A percentile compares a stretch with the other conserved stretches of the same genome.
These are phyloP conservation scores for Holothuria glaberrima DNA, from an alignment of 35 echinoderm and acorn worm genomes.

Conservation along the genomic window DNA sequence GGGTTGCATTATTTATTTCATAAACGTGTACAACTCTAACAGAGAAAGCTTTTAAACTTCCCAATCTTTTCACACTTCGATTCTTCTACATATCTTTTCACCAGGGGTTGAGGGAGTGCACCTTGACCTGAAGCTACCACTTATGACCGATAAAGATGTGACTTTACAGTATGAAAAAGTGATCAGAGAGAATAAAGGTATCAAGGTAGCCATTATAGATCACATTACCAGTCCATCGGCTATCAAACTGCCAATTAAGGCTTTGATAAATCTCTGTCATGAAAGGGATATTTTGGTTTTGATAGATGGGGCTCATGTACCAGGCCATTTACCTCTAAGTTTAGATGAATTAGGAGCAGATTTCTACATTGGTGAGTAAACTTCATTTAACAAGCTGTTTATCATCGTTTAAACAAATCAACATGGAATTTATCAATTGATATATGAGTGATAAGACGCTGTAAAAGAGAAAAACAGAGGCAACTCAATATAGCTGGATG, in stretches of 20 bases:
- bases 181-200: constrained; percentile 45
- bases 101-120: constrained; percentile 37
- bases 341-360: constrained; percentile 58
- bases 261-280: constrained; percentile 57
- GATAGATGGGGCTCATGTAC: constrained; percentile 68
- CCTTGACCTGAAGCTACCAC: constrained; percentile 34
- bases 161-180: constrained; percentile 3
- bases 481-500: too few relatives aligned
- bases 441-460: not conserved
- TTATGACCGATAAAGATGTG: constrained; percentile 43
- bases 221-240: constrained; percentile 50
- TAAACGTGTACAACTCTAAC: too few relatives aligned
- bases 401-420: too few relatives aligned
- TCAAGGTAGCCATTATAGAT: constrained; percentile 59
- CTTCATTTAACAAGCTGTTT: not conserved
- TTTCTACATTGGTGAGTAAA: constrained; percentile 62
- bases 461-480: too few relatives aligned
- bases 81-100: not conserved
- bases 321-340: constrained; percentile 52
- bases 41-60: too few relatives aligned
- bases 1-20: too few relatives aligned
- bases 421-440: not conserved
- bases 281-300: constrained; percentile 32
- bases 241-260: constrained; percentile 26
- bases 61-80: not conserved